A percentile compares a stretch with the other conserved stretches of the same genome.
These are phyloP conservation scores for Callyntrura sp. DNA, from an alignment of 2,888 invertebrate species.

Conservation along the genomic window DNA sequence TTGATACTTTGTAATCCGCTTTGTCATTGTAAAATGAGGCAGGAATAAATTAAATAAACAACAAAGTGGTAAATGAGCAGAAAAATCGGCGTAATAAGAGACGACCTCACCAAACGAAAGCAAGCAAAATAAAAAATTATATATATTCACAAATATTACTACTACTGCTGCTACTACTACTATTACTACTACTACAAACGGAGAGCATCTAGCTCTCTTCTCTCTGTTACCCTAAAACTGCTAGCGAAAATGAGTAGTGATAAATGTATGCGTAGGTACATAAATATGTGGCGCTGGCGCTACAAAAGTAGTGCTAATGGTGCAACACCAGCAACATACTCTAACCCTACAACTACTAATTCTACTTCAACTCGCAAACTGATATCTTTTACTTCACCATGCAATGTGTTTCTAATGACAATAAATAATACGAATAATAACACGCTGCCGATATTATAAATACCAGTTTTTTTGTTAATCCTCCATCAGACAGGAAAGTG, in stretches of 20 bases:
- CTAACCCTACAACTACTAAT: background rate
- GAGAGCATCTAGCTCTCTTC: background rate
- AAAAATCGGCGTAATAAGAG: constrained; percentile 65
- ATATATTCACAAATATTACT: background rate
- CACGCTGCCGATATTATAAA: constrained; percentile 24
- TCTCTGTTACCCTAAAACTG: background rate
- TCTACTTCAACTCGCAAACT: background rate
- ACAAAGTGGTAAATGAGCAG: constrained; percentile 70
- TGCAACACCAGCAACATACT: background rate
- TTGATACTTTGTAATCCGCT: constrained; percentile 79
- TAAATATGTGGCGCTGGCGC: too few species aligned
- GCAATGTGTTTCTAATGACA: constrained; percentile 37
- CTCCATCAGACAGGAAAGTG: constrained; percentile 72
- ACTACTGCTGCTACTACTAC: constrained; percentile 4
- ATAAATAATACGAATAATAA: constrained; percentile 43
- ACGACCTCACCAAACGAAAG: constrained; percentile 52
- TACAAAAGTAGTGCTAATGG: background rate
- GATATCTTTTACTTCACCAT: background rate
- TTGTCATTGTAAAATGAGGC: constrained; percentile 74
- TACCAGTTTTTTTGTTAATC: constrained; percentile 71
- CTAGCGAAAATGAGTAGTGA: background rate
- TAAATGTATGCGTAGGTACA: background rate
- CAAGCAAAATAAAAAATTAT: background rate
- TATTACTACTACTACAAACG: background rate
- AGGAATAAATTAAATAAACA: constrained; percentile 78